A percentile compares a stretch with the other conserved stretches of the same genome.
These are phyloP conservation scores for Theristicus caerulescens DNA, from an alignment of 2,113 vertebrate species.

Conservation along the genomic window DNA sequence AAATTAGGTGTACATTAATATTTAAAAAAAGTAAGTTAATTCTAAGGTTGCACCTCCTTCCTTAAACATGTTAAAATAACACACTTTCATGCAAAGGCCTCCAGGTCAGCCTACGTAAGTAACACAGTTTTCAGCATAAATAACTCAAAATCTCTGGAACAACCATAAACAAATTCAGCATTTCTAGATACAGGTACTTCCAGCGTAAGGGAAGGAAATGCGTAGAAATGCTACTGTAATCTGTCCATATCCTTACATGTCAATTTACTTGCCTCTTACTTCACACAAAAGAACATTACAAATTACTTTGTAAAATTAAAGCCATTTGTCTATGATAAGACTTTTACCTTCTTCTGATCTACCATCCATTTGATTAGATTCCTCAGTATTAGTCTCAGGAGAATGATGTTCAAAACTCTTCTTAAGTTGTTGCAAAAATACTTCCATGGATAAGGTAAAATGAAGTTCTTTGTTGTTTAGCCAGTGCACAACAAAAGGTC, in stretches of 20 bases:
- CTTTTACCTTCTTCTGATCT: constrained; percentile 83
- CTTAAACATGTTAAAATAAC: neutral
- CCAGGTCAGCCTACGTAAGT: neutral
- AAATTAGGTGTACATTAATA: neutral
- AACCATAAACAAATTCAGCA: neutral
- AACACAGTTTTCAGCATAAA: neutral
- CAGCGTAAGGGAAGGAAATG: neutral
- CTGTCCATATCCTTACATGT: neutral
- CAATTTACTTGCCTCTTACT: neutral
- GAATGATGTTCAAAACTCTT: constrained; percentile 85
- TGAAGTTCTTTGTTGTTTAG: constrained; percentile 98
- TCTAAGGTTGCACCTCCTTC: neutral
- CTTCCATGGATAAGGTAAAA: constrained; percentile 94
- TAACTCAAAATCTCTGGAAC: neutral
- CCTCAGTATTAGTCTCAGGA: constrained; percentile 73
- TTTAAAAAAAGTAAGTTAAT: neutral
- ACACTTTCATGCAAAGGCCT: neutral
- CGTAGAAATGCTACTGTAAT: neutral
- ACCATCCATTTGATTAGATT: constrained; percentile 67
- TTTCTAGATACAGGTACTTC: neutral
- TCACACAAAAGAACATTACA: neutral
- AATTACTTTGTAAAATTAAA: neutral
- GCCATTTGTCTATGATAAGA: neutral
- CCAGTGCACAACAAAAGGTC: constrained; percentile 96
- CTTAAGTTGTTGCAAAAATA: constrained; percentile 91